These are phyloP conservation scores for Hofmannophila pseudospretella DNA, from an alignment of 2,888 invertebrate genomes.

Conservation along the genomic window DNA sequence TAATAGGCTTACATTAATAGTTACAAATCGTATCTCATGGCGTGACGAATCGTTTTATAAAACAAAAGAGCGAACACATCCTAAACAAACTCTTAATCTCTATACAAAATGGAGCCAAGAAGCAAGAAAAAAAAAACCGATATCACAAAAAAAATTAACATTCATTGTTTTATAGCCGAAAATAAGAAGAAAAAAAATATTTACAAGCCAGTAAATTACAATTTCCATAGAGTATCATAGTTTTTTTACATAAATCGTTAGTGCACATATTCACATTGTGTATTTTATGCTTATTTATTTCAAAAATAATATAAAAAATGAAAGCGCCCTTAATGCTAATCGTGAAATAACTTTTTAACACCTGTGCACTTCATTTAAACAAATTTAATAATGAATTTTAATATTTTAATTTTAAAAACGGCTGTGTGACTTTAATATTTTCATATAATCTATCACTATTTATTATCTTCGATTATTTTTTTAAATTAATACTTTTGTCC, in stretches of 20 bases:
- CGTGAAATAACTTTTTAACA: constrained; percentile 50
- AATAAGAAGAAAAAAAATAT: constrained; percentile 32
- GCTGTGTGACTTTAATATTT: constrained; percentile 26
- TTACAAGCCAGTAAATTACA: constrained; percentile 51
- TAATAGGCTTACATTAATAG: constrained; percentile 76
- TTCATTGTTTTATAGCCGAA: constrained; percentile 18
- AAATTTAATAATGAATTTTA: constrained; percentile 17
- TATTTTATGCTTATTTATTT: constrained; percentile 29
- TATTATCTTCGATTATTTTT: constrained; percentile 64
- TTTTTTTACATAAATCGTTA: constrained; percentile 54
- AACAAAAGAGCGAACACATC: constrained; percentile 14
- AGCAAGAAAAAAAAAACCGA: no score
- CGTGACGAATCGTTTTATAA: constrained; percentile 38
- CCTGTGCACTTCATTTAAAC: constrained; percentile 43
- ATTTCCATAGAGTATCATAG: constrained; percentile 52
- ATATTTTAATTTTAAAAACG: constrained; percentile 21
- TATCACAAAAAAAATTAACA: constrained; percentile 30
- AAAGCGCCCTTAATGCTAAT: constrained; percentile 41
- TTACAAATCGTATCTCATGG: constrained; percentile 72
- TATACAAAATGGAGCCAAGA: constrained; percentile 15
- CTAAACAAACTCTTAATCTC: constrained; percentile 1
- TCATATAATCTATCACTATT: constrained; percentile 46
- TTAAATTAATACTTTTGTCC: constrained; percentile 60
- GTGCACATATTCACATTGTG: constrained; percentile 72
- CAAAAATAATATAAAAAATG: constrained; percentile 34